These are phyloP conservation scores for Ephydatia muelleri DNA, from an alignment of 37 sponge, comb jelly and placozoan genomes.

Conservation along the genomic window DNA sequence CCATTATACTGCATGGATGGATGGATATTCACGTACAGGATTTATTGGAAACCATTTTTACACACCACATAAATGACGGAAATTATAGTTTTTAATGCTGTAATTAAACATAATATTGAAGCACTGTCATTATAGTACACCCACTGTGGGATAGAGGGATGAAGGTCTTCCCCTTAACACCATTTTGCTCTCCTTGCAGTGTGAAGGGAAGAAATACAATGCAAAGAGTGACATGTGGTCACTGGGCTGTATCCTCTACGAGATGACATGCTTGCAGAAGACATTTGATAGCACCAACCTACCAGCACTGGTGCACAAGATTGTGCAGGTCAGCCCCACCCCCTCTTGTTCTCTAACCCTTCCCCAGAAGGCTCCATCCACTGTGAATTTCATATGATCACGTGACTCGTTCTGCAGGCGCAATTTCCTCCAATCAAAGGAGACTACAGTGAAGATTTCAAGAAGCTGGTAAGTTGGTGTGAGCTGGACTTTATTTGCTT, in stretches of 20 bases:
- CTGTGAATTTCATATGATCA: neutral
- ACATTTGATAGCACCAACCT: constrained; percentile 96
- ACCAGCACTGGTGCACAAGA: constrained; percentile 93
- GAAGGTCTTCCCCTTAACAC: no score
- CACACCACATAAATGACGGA: no score
- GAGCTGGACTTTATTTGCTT: no score
- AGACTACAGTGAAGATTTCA: constrained; percentile 76
- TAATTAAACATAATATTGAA: no score
- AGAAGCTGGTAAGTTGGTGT: constrained; percentile 54
- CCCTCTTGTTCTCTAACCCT: no score
- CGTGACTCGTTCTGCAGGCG: constrained; percentile 28
- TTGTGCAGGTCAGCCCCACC: constrained; percentile 67
- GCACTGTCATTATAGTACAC: no score
- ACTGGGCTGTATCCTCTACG: constrained; percentile 68
- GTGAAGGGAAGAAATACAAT: constrained; percentile 93
- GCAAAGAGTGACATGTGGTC: constrained; percentile 81
- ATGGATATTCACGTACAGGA: no score
- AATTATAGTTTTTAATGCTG: no score
- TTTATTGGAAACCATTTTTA: no score
- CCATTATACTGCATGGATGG: no score
- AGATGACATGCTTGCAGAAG: constrained; percentile 79
- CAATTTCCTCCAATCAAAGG: constrained; percentile 69
- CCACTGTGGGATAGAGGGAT: no score
- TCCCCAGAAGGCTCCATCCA: neutral
- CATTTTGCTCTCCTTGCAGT: constrained; percentile 42